These are phyloP conservation scores for Sterrhoptilus dennistouni DNA, from an alignment of 2,113 vertebrate species.

Conservation along the genomic window DNA sequence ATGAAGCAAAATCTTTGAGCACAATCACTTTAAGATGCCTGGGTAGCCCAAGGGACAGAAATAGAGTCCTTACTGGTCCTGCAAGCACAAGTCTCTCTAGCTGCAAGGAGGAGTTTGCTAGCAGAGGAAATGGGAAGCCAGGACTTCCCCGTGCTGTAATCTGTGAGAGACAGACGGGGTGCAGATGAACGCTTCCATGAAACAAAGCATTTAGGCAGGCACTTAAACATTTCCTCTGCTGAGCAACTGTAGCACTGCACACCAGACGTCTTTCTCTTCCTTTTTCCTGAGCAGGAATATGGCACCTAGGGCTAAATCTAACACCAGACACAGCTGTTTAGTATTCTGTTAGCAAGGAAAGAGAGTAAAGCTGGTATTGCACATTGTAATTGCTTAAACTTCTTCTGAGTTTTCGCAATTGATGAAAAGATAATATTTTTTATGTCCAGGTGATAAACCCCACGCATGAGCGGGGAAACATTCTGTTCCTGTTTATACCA, in stretches of 20 bases:
- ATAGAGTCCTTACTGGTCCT: not conserved
- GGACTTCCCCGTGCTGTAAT: not conserved
- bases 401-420: not conserved
- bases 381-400: not conserved
- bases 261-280: not conserved
- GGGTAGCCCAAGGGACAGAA: not conserved
- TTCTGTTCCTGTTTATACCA: not conserved
- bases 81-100: not conserved
- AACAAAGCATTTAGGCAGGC: not conserved
- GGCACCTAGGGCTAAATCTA: not conserved
- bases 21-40: not conserved
- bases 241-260: not conserved
- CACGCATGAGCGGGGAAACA: not conserved
- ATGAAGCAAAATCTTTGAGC: not conserved
- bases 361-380: not conserved
- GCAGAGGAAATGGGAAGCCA: not conserved
- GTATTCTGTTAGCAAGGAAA: not conserved
- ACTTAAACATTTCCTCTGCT: conserved; percentile 12
- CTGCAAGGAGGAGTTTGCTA: not conserved
- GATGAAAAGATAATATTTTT: not conserved
- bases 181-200: not conserved
- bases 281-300: conserved; percentile 14
- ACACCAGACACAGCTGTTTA: not conserved
- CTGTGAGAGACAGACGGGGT: not conserved
- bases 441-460: not conserved